Base-by-base conservation (phyloP, 2,888 invertebrate species). In the Aphelenchoides bicaudatus region DNA sequence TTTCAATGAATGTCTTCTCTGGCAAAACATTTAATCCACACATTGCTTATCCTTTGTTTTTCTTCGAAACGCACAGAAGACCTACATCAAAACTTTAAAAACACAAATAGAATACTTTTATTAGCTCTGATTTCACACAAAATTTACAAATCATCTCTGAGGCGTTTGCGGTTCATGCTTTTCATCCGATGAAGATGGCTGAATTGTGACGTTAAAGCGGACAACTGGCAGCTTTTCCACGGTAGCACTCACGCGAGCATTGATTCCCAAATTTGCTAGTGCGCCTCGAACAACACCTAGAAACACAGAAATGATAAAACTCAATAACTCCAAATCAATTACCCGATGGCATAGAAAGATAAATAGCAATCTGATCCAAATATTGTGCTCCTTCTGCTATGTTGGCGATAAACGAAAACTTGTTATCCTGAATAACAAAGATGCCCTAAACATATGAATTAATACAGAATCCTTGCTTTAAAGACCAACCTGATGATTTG, bases 401-500 rank as follows among this genome's bases (percentile, higher is more conserved):
- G 75, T 88, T 88, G 8, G 87, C 87, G 4, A 98, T 83, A 75
- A 94, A 89, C 58, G 90, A 85, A 81, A 98, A 96, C 57, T 87
- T 86, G 82, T 92, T 93, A 80, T 98, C 96, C 81, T 94, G 92
- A 21, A 98, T 83, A 8, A 98, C 94, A 83, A 96, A 98, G 52
- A 94, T 90, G 8, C 96, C 96, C 82, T 94, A 70, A 39, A 49
- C 8, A 52, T 13, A 48, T 29, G 29, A 2, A 61, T 30, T 16
- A 4, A 51, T 30, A 2, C 19, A 39, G 6, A 31, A 30, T n/a
- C 10, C 10, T 54, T 23, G 27, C 27, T 19, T n/a, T 27, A n/a
- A n/a, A 54, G 2, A 25, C 19, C 2, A 25, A 82, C 83, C 79
- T 83, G 83, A 80, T 98, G 94, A 81, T 98, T 98, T 25, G 98